phyloP scores from a whole-genome alignment of 2,113 vertebrate genomes.

The Rissa tridactyla region DNA sequence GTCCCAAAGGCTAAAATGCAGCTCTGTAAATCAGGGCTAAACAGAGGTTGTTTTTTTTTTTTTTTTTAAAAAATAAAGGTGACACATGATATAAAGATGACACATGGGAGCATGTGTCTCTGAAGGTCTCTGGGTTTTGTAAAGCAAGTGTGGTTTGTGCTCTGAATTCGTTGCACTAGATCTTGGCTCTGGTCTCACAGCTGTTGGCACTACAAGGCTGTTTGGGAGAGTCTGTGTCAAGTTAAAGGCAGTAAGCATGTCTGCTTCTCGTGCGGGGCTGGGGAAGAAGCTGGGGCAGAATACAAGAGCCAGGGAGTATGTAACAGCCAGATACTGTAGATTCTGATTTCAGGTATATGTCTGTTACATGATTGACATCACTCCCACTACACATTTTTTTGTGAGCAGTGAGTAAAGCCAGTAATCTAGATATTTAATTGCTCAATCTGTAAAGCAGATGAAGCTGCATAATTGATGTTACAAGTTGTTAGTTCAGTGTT shows the following conservation, averaged over 20 bases:
- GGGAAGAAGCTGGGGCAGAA: not conserved
- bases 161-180: not conserved
- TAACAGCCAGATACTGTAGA: not conserved
- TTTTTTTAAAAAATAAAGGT: not conserved
- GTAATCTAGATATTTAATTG: not conserved
- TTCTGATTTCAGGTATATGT: not conserved
- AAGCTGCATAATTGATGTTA: slow-evolving; percentile 1
- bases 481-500: not conserved
- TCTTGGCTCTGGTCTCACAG: not conserved
- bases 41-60: too few species aligned
- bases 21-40: not conserved
- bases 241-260: not conserved
- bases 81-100: too few species aligned
- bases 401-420: not conserved
- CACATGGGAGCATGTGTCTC: too few species aligned
- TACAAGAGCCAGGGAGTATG: too few species aligned
- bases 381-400: not conserved
- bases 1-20: not conserved
- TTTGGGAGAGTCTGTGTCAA: not conserved
- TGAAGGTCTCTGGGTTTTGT: not conserved
- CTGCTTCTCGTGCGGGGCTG: rapidly evolving
- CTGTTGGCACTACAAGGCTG: not conserved
- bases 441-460: slow-evolving; percentile 19
- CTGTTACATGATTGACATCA: not conserved
- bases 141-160: not conserved